Conservation (phyloP, 2,888 invertebrate species). For the Stegana nigrithorax region DNA sequence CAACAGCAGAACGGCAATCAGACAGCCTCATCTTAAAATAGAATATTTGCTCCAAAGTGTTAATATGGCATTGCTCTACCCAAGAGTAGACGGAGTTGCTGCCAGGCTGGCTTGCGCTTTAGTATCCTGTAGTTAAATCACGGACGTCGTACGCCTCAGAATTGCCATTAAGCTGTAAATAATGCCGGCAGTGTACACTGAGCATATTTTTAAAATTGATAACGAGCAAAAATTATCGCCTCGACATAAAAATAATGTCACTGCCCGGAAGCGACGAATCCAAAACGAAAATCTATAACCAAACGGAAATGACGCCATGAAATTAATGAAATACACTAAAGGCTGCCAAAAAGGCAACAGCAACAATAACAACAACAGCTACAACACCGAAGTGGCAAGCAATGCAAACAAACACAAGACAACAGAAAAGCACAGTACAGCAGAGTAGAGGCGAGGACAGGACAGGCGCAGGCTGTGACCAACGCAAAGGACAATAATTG, state of each 20-base stretch:
- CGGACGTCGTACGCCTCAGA: too few species aligned
- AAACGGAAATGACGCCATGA: slow-evolving; percentile 55
- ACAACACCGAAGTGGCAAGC: too few species aligned
- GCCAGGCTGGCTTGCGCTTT: too few species aligned
- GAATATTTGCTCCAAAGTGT: too few species aligned
- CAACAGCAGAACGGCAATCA: too few species aligned
- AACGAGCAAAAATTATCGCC: not conserved
- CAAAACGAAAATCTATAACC: slow-evolving; percentile 19
- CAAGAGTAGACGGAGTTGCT: too few species aligned
- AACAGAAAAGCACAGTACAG: not conserved
- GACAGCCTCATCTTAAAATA: too few species aligned
- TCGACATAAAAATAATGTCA: not conserved
- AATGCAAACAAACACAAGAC: too few species aligned
- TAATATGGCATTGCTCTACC: too few species aligned
- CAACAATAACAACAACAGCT: not conserved
- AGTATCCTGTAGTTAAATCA: too few species aligned
- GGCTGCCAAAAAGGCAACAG: slow-evolving; percentile 28
- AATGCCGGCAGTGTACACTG: too few species aligned
- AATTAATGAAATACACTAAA: slow-evolving; percentile 46
- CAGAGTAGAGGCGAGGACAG: not conserved
- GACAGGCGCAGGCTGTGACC: slow-evolving; percentile 27
- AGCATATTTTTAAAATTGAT: slow-evolving; percentile 3
- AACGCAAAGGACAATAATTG: slow-evolving; percentile 47
- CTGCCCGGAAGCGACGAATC: not conserved
- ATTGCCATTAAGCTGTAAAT: too few species aligned